A percentile compares a stretch with the other conserved stretches of the same genome.
phyloP scores from a whole-genome alignment of 2,888 invertebrate genomes.

The Drosophila atripex region DNA sequence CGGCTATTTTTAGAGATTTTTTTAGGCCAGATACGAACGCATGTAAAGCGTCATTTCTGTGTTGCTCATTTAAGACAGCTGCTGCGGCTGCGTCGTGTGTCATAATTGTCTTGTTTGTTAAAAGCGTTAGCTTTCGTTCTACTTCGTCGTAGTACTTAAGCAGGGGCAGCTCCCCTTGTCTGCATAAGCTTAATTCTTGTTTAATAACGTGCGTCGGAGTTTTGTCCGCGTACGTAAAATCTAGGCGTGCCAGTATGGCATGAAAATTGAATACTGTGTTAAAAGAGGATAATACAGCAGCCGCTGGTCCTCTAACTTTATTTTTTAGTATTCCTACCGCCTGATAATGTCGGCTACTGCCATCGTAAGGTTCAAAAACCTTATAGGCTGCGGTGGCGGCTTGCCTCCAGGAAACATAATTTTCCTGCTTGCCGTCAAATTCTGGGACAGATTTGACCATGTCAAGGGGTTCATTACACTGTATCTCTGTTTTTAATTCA shows the following conservation, averaged over 20 bases:
- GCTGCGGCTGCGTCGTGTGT: not conserved
- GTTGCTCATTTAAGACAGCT: not conserved
- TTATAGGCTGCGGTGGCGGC: not conserved
- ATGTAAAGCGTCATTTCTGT: constrained; percentile 2
- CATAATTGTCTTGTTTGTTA: not conserved
- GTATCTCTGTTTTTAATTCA: too few species aligned
- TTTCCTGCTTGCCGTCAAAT: too few species aligned
- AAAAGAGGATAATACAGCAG: not conserved
- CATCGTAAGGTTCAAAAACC: not conserved
- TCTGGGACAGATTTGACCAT: too few species aligned
- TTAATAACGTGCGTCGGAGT: not conserved
- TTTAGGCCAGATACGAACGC: constrained; percentile 2
- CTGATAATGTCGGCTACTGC: not conserved
- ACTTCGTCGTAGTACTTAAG: too few species aligned
- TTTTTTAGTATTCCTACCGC: not conserved
- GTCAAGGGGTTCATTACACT: too few species aligned
- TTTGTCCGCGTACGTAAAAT: constrained; percentile 10
- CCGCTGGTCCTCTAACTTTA: constrained; percentile 1
- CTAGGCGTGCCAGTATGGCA: constrained; percentile 2
- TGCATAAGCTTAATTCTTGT: constrained; percentile 1
- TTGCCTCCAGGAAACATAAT: constrained; percentile 1
- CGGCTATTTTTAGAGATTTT: too few species aligned
- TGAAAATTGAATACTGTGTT: constrained; percentile 2
- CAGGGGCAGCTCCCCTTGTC: too few species aligned
- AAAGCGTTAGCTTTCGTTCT: not conserved